Conservation (phyloP, 2,888 invertebrate genomes). For the Chrysolina haemoptera region DNA sequence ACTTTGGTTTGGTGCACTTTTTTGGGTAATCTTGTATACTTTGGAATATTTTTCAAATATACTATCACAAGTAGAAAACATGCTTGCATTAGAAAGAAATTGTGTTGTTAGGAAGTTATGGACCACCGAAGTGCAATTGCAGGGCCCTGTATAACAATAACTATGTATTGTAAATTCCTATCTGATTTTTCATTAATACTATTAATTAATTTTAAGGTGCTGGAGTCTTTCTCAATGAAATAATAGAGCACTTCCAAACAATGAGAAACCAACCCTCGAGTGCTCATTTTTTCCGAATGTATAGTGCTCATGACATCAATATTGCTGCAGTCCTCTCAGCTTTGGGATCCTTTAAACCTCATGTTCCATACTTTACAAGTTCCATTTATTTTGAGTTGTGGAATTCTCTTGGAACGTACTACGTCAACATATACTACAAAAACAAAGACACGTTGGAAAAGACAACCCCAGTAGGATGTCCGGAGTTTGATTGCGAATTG, state of each 20-base stretch:
- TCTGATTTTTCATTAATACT: not conserved
- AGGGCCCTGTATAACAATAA: too few species aligned
- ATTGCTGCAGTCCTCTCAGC: not conserved
- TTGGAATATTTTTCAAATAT: too few species aligned
- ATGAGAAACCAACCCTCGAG: not conserved
- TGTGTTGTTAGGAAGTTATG: too few species aligned
- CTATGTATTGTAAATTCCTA: not conserved
- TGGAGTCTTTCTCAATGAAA: slow-evolving; percentile 61
- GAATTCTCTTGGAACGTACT: too few species aligned
- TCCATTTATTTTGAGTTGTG: slow-evolving; percentile 22
- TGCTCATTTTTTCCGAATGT: slow-evolving; percentile 33
- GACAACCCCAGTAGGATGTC: slow-evolving; percentile 25
- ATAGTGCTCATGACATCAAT: slow-evolving; percentile 40
- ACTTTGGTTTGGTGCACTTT: too few species aligned
- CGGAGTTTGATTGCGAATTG: slow-evolving; percentile 19
- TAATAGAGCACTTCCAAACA: too few species aligned
- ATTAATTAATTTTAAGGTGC: slow-evolving; percentile 61
- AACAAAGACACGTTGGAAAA: slow-evolving; percentile 15
- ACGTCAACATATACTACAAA: too few species aligned
- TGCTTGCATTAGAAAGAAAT: too few species aligned
- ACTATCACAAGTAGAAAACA: too few species aligned
- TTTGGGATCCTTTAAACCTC: not conserved
- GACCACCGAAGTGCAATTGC: too few species aligned
- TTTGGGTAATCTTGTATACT: too few species aligned
- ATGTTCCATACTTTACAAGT: slow-evolving; percentile 37